phyloP scores from a whole-genome alignment of 2,888 invertebrate species.

The Arrhopalites spinosus region DNA sequence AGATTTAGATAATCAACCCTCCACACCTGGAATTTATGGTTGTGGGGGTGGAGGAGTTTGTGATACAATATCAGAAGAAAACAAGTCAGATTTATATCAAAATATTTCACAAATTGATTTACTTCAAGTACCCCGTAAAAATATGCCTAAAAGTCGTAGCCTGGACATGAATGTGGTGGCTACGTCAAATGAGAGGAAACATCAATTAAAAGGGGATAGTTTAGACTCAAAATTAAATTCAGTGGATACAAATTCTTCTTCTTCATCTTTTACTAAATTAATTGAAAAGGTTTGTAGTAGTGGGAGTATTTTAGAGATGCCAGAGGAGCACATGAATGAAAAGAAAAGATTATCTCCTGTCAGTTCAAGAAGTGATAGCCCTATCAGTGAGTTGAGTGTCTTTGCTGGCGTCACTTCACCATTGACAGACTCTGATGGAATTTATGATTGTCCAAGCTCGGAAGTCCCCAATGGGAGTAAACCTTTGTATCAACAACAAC shows the following conservation, averaged over 20 bases:
- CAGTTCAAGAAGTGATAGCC: conserved; percentile 78
- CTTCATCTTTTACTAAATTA: conserved; percentile 42
- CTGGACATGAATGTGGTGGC: conserved; percentile 60
- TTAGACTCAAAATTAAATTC: conserved; percentile 56
- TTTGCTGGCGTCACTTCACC: conserved; percentile 63
- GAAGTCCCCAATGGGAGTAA: conserved; percentile 60
- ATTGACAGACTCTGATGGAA: conserved; percentile 78
- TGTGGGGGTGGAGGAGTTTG: background rate
- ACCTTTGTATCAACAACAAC: conserved; percentile 61
- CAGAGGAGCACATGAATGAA: conserved; percentile 58
- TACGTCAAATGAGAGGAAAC: conserved; percentile 10
- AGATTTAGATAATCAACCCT: conserved; percentile 25
- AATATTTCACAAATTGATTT: conserved; percentile 29
- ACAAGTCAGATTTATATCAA: background rate
- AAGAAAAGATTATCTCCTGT: conserved; percentile 72
- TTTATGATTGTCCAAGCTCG: conserved; percentile 79
- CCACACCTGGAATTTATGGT: conserved; percentile 4
- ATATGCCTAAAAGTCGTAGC: conserved; percentile 63
- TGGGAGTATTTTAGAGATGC: conserved; percentile 57
- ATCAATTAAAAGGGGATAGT: conserved; percentile 54
- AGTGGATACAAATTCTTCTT: conserved; percentile 40
- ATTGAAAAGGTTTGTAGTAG: conserved; percentile 28
- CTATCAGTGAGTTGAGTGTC: conserved; percentile 70
- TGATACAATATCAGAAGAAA: conserved; percentile 32
- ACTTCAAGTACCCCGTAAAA: conserved; percentile 60